Evolutionary conservation across 2,113 vertebrate species (phyloP).

Genomic region (Neodontobutis hainanensis): DNA sequence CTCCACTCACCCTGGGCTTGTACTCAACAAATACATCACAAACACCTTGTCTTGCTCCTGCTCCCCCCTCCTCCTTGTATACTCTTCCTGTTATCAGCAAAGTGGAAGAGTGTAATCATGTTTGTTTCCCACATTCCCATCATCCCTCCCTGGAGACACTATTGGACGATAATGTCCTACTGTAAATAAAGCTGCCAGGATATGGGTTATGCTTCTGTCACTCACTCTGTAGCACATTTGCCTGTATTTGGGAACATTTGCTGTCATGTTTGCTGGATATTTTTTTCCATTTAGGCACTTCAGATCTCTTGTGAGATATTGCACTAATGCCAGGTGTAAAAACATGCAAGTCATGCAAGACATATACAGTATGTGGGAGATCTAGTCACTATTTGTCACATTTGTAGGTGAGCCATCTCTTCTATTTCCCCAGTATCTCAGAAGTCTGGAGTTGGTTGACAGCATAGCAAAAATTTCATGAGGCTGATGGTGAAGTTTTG

Average conservation of each 20-base stretch:
- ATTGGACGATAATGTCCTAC: constrained; percentile 66
- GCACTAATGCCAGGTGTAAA: background rate
- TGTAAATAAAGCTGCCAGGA: constrained; percentile 69
- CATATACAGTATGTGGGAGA: no score
- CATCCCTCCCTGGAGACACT: constrained; percentile 62
- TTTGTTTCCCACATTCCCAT: constrained; percentile 71
- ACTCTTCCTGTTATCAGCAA: constrained; percentile 66
- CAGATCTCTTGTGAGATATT: constrained; percentile 13
- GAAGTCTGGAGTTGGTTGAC: constrained; percentile 72
- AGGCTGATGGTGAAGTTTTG: constrained; percentile 54
- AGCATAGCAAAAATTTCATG: constrained; percentile 74
- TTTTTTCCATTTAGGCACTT: constrained; percentile 43
- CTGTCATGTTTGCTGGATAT: constrained; percentile 44
- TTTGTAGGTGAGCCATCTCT: no score
- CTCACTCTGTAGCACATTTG: constrained; percentile 47
- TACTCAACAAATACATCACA: constrained; percentile 53
- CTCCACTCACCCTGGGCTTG: constrained; percentile 50
- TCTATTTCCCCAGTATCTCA: constrained; percentile 54
- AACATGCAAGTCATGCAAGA: constrained; percentile 1
- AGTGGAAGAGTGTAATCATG: constrained; percentile 67
- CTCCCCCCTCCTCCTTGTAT: constrained; percentile 15
- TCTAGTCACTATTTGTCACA: no score
- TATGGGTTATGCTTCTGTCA: constrained; percentile 53
- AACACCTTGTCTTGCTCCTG: constrained; percentile 49
- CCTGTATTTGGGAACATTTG: constrained; percentile 34